Evolutionary conservation across 2,797 vertebrate species (phyloP).

Genomic region (Thunnus albacares): DNA sequence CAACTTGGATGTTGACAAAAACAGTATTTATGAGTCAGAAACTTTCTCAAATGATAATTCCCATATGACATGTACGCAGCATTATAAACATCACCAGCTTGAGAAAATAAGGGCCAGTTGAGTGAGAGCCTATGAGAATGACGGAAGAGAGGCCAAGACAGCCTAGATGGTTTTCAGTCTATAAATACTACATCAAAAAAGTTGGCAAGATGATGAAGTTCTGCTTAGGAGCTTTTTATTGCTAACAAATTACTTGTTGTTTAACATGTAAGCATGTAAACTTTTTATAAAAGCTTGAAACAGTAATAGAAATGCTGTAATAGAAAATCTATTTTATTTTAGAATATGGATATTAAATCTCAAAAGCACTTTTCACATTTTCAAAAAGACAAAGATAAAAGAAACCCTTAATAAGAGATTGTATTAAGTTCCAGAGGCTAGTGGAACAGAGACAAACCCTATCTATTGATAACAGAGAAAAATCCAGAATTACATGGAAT

Average conservation of each 20-base stretch:
- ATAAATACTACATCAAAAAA: not conserved
- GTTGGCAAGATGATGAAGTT: no score
- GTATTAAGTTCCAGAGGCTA: not conserved
- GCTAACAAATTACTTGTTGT: no score
- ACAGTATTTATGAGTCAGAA: no score
- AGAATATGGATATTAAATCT: not conserved
- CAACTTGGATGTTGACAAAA: no score
- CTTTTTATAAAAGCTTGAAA: not conserved
- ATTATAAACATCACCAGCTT: not conserved
- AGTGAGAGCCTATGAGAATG: not conserved
- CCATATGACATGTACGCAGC: no score
- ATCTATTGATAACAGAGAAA: not conserved
- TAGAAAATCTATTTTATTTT: not conserved
- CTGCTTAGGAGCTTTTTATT: no score
- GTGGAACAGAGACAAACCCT: no score
- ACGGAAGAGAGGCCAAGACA: not conserved
- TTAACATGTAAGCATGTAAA: not conserved
- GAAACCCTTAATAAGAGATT: not conserved
- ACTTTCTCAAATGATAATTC: no score
- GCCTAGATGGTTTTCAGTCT: not conserved
- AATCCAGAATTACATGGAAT: not conserved
- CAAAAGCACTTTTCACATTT: not conserved
- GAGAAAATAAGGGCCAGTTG: not conserved
- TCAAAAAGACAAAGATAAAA: not conserved
- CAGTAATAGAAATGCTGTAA: not conserved